Percentiles rank a stretch among this genome's conserved stretches.
Conservation (phyloP, 2,797 vertebrate species). For the Synanceia verrucosa region DNA sequence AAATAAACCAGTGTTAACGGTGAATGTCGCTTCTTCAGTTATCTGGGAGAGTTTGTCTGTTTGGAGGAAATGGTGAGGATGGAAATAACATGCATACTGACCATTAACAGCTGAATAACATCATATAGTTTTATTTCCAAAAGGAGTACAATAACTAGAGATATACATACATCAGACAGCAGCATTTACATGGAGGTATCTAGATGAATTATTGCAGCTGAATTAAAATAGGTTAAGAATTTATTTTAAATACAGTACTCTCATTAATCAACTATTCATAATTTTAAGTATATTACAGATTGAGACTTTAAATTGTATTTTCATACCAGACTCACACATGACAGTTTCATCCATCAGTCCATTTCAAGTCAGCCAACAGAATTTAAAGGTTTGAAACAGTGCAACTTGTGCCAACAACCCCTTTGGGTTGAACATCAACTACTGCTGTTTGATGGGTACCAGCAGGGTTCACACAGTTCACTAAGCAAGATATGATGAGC, state of each 20-base stretch:
- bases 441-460: background rate
- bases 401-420: background rate
- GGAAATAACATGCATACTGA: conserved; percentile 30
- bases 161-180: conserved; percentile 24
- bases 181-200: conserved; percentile 56
- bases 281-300: conserved; percentile 22
- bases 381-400: background rate
- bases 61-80: background rate
- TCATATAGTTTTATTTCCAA: conserved; percentile 80
- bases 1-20: conserved; percentile 78
- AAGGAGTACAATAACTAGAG: conserved; percentile 51
- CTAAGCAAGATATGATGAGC: background rate
- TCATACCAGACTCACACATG: conserved; percentile 17
- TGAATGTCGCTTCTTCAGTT: conserved; percentile 28
- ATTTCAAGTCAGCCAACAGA: background rate
- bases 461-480: background rate
- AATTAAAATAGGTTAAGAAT: conserved; percentile 12
- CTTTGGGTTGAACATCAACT: background rate
- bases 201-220: conserved; percentile 60
- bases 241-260: conserved; percentile 37
- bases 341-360: background rate
- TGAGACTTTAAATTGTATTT: background rate
- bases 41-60: background rate
- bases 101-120: conserved; percentile 21
- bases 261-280: background rate